Evolutionary conservation across 2,113 vertebrate species (phyloP).

Genomic region (Dasypus novemcinctus): DNA sequence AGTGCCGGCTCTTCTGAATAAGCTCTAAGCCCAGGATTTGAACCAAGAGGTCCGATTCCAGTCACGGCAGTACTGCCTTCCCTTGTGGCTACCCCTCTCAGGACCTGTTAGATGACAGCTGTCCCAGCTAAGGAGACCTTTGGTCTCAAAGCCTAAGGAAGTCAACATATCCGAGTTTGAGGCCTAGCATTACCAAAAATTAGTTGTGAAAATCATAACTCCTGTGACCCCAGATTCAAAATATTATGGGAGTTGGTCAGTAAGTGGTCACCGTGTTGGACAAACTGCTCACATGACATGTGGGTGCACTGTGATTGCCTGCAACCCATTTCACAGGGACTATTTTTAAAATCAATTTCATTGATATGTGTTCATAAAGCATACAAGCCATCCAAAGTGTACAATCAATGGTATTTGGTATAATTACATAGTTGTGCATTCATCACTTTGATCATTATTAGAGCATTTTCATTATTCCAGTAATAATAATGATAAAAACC

Average conservation of each 20-base stretch:
- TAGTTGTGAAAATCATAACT: neutral
- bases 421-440: too few relatives aligned
- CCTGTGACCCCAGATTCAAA: neutral
- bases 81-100: neutral
- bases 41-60: neutral
- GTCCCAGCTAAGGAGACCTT: neutral
- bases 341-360: neutral
- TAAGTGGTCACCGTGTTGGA: accelerated
- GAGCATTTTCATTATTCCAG: too few relatives aligned
- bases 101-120: neutral
- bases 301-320: neutral
- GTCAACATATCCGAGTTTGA: neutral
- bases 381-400: too few relatives aligned
- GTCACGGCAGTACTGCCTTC: neutral
- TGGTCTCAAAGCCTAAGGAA: neutral
- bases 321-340: neutral
- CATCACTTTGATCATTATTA: too few relatives aligned
- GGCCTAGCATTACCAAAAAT: neutral
- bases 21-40: neutral
- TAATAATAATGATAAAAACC: too few relatives aligned
- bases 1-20: too few relatives aligned
- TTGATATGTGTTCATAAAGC: too few relatives aligned
- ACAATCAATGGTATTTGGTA: too few relatives aligned
- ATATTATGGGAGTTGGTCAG: neutral
- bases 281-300: accelerated